These are phyloP conservation scores for Malachius bipustulatus DNA, from an alignment of 2,888 invertebrate species.

Conservation along the genomic window DNA sequence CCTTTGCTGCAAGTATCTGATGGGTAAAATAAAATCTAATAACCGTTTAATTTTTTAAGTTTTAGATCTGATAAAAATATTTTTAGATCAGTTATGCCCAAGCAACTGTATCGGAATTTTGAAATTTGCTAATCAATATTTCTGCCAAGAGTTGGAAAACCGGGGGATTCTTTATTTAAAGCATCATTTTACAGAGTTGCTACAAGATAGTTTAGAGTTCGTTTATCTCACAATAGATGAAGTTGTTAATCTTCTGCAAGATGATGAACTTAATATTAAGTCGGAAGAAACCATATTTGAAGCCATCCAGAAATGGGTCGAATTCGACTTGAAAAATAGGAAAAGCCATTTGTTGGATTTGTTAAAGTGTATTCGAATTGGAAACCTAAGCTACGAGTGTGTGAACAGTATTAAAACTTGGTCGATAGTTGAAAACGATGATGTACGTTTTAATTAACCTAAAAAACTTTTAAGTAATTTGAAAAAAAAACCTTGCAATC, in stretches of 20 bases:
- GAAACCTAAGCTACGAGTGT: slow-evolving; percentile 39
- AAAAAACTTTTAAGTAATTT: slow-evolving; percentile 1
- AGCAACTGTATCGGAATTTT: slow-evolving; percentile 62
- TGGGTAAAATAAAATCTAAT: slow-evolving; percentile 28
- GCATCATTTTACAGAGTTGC: slow-evolving; percentile 34
- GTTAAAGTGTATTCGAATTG: slow-evolving; percentile 53
- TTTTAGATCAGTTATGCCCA: slow-evolving; percentile 44
- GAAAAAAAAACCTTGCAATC: too few species aligned
- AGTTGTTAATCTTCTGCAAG: slow-evolving; percentile 49
- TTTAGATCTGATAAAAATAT: neutral
- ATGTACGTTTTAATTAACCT: slow-evolving; percentile 6
- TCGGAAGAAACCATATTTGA: slow-evolving; percentile 65
- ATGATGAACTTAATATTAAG: slow-evolving; percentile 61
- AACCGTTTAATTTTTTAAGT: too few species aligned
- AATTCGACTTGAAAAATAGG: slow-evolving; percentile 45
- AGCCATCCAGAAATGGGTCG: slow-evolving; percentile 60
- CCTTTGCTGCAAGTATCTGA: slow-evolving; percentile 54
- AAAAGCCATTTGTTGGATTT: slow-evolving; percentile 45
- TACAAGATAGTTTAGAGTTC: slow-evolving; percentile 54
- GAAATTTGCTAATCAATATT: slow-evolving; percentile 57
- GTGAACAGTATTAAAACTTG: slow-evolving; percentile 20
- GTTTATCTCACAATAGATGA: slow-evolving; percentile 48
- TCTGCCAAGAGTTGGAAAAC: slow-evolving; percentile 54
- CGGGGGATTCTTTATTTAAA: slow-evolving; percentile 38
- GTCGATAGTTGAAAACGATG: slow-evolving; percentile 21